Evolutionary conservation across 2,888 invertebrate genomes (phyloP), one percentile per base, ranked within the genome.

Genomic region (Lithophane leautieri): DNA sequence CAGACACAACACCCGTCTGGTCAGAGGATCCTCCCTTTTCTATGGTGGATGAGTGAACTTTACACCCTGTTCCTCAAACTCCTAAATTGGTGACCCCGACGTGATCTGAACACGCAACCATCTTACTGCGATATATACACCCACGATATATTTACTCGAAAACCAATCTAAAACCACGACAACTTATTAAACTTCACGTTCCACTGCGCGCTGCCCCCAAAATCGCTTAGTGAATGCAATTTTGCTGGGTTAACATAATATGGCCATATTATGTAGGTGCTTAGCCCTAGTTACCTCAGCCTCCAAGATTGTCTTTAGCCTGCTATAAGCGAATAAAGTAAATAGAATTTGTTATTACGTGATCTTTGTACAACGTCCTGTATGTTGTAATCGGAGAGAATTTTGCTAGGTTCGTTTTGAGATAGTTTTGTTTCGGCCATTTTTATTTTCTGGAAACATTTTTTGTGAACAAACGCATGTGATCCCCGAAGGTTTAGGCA

Each of bases 171-270:
- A 25, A 25, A 25, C n/a, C 4, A 22, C 16, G 34, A n/a, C 6
- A 44, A 40, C 14, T 8, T 63, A 62, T 56, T 25, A n/a, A 62
- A 60, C 25, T n/a, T 3, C 4, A 14, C 9, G 56, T 4, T 2
- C 11, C 6, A 73, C 42, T 87, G 67, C 44, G 58, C 86, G 89
- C n/a, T 4, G 40, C 42, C 25, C 89, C 69, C 40, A 83, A 81
- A 81, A 88, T 89, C 88, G 88, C 83, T 88, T 89, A 89, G 88
- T 88, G 86, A 87, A 89, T 88, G 88, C 89, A 87, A 88, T 88
- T 89, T 85, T 85, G 79, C 73, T 77, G 73, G 75, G 80, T 78
- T 83, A 87, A 88, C 85, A 88, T 88, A 88, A 87, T 89, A 89
- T 73, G 81, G 69, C 40, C 88, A 75, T 85, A 85, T 88, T 85